phyloP scores from a whole-genome alignment of 2,113 vertebrate genomes.

The Zingel zingel region DNA sequence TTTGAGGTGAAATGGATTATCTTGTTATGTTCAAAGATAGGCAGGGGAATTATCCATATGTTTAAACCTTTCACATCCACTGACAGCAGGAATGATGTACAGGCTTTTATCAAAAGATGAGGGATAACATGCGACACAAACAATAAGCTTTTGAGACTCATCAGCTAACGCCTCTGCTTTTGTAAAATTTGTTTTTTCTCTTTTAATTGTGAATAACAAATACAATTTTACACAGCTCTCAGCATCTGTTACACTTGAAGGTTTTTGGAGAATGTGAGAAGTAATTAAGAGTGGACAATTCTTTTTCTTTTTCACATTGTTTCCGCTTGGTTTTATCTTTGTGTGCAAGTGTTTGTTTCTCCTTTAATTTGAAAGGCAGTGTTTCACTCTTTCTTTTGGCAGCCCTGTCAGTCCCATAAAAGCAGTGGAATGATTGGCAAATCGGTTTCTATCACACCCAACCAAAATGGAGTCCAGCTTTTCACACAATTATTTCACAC shows the following conservation, averaged over 20 bases:
- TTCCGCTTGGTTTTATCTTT: slow-evolving; percentile 13
- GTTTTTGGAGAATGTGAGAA: not conserved
- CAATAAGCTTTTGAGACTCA: not conserved
- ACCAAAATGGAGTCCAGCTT: slow-evolving; percentile 56
- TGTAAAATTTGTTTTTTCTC: not conserved
- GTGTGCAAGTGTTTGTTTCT: slow-evolving; percentile 10
- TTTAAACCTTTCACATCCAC: slow-evolving; percentile 1
- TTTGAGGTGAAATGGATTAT: not conserved
- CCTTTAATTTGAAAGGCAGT: slow-evolving; percentile 26
- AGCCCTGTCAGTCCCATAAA: slow-evolving; percentile 55
- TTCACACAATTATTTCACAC: slow-evolving; percentile 71
- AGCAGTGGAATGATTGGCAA: slow-evolving; percentile 63
- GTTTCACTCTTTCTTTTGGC: slow-evolving; percentile 46
- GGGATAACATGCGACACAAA: not conserved
- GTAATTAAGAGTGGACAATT: slow-evolving; percentile 4
- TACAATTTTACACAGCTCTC: not conserved
- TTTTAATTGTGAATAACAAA: slow-evolving; percentile 6
- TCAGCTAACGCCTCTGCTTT: not conserved
- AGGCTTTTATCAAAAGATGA: slow-evolving; percentile 11
- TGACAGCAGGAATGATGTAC: slow-evolving; percentile 5
- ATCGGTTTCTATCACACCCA: slow-evolving; percentile 59
- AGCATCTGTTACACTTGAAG: not conserved
- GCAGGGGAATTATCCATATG: slow-evolving; percentile 4
- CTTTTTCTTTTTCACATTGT: not conserved
- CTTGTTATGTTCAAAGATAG: not conserved